These are phyloP conservation scores for Caretta caretta DNA, from an alignment of 2,113 vertebrate genomes.

Conservation along the genomic window DNA sequence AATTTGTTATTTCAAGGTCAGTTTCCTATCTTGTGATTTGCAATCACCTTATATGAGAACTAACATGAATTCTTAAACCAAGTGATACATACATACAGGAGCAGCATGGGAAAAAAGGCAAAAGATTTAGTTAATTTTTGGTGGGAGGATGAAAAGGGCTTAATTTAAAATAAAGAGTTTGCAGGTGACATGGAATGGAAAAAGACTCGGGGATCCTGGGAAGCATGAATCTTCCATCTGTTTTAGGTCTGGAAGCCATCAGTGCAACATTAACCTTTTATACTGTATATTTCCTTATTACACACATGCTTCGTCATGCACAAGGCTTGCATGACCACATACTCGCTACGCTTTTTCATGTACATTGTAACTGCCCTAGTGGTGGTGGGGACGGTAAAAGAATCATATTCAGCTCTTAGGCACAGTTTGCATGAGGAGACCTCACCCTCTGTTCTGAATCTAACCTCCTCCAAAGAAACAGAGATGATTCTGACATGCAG, in stretches of 20 bases:
- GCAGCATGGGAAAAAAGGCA: not conserved
- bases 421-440: not conserved
- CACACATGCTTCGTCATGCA: not conserved
- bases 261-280: not conserved
- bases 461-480: not conserved
- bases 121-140: not conserved
- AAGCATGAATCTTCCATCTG: not conserved
- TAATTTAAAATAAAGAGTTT: not conserved
- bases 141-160: not conserved
- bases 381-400: not conserved
- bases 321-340: not conserved
- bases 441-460: not conserved
- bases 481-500: not conserved
- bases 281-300: not conserved
- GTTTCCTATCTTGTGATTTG: not conserved
- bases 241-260: not conserved
- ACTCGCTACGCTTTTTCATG: not conserved
- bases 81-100: not conserved
- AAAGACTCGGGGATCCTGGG: not conserved
- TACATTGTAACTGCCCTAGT: not conserved
- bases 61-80: not conserved
- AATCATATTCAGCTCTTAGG: not conserved
- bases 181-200: not conserved
- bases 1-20: not conserved
- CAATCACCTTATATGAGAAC: not conserved